Evolutionary conservation across 2,888 invertebrate species (phyloP).

Genomic region (Psylliodes chrysocephalus): DNA sequence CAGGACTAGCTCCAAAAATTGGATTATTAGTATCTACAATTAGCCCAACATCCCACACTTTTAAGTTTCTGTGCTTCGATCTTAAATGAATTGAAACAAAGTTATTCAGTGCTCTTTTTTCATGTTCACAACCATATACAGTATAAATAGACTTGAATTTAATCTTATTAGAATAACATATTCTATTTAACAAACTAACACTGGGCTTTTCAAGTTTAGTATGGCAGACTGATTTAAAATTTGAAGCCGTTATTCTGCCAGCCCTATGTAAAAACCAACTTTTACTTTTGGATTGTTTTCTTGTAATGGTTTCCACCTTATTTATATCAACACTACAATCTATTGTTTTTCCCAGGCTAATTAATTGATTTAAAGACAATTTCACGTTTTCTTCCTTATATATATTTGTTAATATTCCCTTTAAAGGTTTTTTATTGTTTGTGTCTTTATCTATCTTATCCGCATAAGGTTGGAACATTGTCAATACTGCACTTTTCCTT

Average conservation of each 20-base stretch:
- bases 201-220: no score
- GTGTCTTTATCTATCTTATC: background rate
- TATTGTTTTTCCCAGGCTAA: conserved; percentile 2
- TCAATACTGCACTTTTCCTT: background rate
- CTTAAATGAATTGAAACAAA: background rate
- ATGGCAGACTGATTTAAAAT: conserved; percentile 17
- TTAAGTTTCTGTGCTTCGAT: conserved; percentile 13
- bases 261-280: no score
- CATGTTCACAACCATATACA: conserved; percentile 20
- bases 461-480: conserved; percentile 5
- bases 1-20: no score
- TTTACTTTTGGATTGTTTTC: conserved; percentile 15
- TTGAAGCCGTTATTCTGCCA: conserved; percentile 36
- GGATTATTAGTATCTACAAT: conserved; percentile 13
- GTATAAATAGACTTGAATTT: conserved; percentile 16
- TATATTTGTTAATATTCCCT: background rate
- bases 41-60: no score
- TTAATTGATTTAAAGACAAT: background rate
- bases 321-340: conserved; percentile 4
- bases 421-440: conserved; percentile 5
- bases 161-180: conserved; percentile 15
- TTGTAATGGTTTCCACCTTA: conserved; percentile 14
- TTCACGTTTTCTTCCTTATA: background rate
- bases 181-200: conserved; percentile 7
- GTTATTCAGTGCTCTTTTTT: conserved; percentile 18